These are phyloP conservation scores for Chrysomela aeneicollis DNA, from an alignment of 2,888 invertebrate genomes.

Conservation along the genomic window DNA sequence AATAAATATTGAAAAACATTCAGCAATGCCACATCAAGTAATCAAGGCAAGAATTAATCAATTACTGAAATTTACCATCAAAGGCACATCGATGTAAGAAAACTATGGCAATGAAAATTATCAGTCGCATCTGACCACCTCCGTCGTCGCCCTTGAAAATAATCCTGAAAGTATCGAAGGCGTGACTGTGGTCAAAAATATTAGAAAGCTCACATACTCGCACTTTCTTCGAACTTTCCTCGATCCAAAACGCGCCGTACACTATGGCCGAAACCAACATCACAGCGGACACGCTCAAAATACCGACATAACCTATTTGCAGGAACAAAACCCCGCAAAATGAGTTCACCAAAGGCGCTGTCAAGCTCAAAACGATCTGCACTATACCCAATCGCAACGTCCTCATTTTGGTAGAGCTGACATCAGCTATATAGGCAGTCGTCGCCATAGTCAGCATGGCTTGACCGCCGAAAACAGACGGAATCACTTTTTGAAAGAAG, in stretches of 20 bases:
- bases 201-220: conserved; percentile 47
- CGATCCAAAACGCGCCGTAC: conserved; percentile 51
- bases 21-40: too few species aligned
- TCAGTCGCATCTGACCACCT: conserved; percentile 45
- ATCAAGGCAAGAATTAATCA: too few species aligned
- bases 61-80: conserved; percentile 43
- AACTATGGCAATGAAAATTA: conserved; percentile 48
- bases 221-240: conserved; percentile 41
- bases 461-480: conserved; percentile 67
- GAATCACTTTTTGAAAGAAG: conserved; percentile 65
- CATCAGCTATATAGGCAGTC: conserved; percentile 58
- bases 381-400: conserved; percentile 69
- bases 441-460: conserved; percentile 59
- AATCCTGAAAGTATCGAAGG: conserved; percentile 53
- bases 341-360: conserved; percentile 49
- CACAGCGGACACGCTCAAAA: conserved; percentile 47
- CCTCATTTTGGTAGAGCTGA: conserved; percentile 65
- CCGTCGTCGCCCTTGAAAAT: conserved; percentile 47
- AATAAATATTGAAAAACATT: too few species aligned
- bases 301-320: conserved; percentile 45
- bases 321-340: conserved; percentile 54
- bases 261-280: conserved; percentile 49
- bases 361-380: conserved; percentile 54
- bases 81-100: conserved; percentile 47
- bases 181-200: conserved; percentile 53